Base-by-base conservation (phyloP, 2,797 vertebrate genomes). In the Bovichtus variegatus region DNA sequence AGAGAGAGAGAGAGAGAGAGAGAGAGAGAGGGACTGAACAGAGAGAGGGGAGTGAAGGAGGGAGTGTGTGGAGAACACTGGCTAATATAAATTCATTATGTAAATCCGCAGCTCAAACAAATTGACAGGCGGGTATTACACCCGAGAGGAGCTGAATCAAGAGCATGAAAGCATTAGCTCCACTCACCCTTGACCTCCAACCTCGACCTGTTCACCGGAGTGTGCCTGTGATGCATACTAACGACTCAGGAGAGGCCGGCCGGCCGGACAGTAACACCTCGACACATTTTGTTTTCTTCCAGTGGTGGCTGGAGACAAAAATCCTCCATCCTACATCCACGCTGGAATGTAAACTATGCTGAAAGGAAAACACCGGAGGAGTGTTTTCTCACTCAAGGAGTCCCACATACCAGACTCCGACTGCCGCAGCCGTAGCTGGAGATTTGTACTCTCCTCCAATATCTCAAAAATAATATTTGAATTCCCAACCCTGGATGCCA, bases 21-120 rank as follows among this genome's bases (percentile, higher is more conserved):
- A 44, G 40, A 27, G 61, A 3, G 27, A 60, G 60, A 46, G 60
- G 62, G 62, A 62, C 46, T 62, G 60, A 62, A 31, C 60, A 46
- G 60, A 62, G 59, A 5, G 75, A 78, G 69, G 65, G 72, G 78
- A 72, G 70, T 62, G 72, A 80, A 80, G 61, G 80, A 85, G 82
- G 53, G 76, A 81, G 92, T 82, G 82, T 77, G 84, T 73, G 70
- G 87, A 88, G 85, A 90, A 91, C 85, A 91, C 75, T 89, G 87
- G 92, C 92, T 94, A 92, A 95, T 94, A 93, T 93, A 94, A 94
- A 95, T 95, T 94, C 93, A 92, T 92, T 94, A 95, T 95, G 94
- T 93, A 95, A 95, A 95, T 95, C 94, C 89, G 81, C 90, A 90
- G 92, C 93, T 94, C 92, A 94, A 95, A 94, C 92, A 94, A 94